Percentiles rank a stretch among this genome's conserved stretches.
Evolutionary conservation across 2,113 vertebrate species (phyloP).

Genomic region (Corythornis vintsioides): DNA sequence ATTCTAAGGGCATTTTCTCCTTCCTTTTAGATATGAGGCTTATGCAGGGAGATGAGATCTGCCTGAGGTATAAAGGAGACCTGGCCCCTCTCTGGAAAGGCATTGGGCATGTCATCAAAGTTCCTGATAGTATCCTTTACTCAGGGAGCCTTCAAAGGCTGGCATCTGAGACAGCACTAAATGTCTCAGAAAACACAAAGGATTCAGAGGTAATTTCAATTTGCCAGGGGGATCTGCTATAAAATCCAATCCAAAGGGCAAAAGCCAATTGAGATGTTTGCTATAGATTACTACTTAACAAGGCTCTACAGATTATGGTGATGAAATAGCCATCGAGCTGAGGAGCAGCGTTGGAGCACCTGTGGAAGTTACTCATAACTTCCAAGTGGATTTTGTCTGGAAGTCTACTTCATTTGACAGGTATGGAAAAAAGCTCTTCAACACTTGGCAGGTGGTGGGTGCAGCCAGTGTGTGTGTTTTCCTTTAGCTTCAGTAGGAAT

Average conservation of each 20-base stretch:
- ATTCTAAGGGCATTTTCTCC: neutral
- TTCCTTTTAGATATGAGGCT: conserved; percentile 90
- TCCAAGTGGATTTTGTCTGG: conserved; percentile 99
- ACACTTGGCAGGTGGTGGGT: rapidly evolving
- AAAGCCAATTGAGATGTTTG: conserved; percentile 6
- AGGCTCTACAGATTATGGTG: conserved; percentile 90
- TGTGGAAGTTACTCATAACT: conserved; percentile 96
- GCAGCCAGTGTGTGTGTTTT: neutral
- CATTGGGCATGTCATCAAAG: conserved; percentile 98
- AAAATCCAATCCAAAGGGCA: neutral
- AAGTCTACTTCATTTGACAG: conserved; percentile 99
- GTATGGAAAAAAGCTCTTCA: conserved; percentile 51
- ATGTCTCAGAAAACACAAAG: neutral
- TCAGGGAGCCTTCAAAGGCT: neutral
- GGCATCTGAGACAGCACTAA: rapidly evolving
- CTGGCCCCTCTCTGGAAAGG: conserved; percentile 95
- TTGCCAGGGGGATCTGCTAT: rapidly evolving
- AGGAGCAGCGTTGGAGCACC: conserved; percentile 95
- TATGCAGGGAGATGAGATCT: conserved; percentile 99
- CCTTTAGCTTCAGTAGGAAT: neutral
- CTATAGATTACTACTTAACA: conserved; percentile 79
- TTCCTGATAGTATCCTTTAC: conserved; percentile 97
- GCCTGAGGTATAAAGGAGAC: conserved; percentile 95
- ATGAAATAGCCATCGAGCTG: conserved; percentile 97
- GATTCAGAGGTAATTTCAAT: neutral